phyloP scores from a whole-genome alignment of 1,140 invertebrate genomes.

The Megathymus violae region DNA sequence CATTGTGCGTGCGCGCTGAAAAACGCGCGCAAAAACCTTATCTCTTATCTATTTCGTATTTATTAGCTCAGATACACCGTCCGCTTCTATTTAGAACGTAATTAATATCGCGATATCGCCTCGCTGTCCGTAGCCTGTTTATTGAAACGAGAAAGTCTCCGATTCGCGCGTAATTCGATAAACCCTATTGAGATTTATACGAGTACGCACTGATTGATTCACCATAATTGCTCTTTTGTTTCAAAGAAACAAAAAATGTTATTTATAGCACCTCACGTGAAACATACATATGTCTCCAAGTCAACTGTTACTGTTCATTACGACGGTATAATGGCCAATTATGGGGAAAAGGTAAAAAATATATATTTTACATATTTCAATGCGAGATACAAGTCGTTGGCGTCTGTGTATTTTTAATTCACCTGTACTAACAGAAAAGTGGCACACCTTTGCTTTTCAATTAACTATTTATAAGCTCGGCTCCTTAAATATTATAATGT shows the following conservation, averaged over 20 bases:
- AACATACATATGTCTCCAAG: conserved; percentile 25
- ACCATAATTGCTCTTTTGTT: conserved; percentile 12
- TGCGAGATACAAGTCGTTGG: conserved; percentile 13
- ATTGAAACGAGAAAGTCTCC: conserved; percentile 22
- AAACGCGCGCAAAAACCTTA: conserved; percentile 33
- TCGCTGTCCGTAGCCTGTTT: conserved; percentile 1
- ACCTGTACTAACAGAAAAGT: conserved; percentile 30
- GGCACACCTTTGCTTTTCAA: conserved; percentile 37
- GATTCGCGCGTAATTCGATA: conserved; percentile 29
- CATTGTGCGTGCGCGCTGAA: conserved; percentile 33
- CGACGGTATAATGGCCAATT: conserved; percentile 31
- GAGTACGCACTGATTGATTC: conserved; percentile 8
- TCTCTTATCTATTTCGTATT: conserved; percentile 40
- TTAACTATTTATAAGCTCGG: conserved; percentile 36
- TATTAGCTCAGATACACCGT: conserved; percentile 36
- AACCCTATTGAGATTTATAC: conserved; percentile 6
- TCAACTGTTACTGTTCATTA: conserved; percentile 31
- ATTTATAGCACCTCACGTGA: conserved; percentile 13
- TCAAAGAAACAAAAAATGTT: conserved; percentile 16
- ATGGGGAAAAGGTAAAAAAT: conserved; percentile 32
- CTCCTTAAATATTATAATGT: conserved; percentile 29
- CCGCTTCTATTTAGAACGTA: conserved; percentile 29
- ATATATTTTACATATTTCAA: conserved; percentile 24
- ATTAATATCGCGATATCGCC: conserved; percentile 33
- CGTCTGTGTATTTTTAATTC: conserved; percentile 26